Evolutionary conservation across 2,113 vertebrate genomes (phyloP), one percentile per base, ranked within the genome.

Genomic region (Astatoreochromis straeleni): DNA sequence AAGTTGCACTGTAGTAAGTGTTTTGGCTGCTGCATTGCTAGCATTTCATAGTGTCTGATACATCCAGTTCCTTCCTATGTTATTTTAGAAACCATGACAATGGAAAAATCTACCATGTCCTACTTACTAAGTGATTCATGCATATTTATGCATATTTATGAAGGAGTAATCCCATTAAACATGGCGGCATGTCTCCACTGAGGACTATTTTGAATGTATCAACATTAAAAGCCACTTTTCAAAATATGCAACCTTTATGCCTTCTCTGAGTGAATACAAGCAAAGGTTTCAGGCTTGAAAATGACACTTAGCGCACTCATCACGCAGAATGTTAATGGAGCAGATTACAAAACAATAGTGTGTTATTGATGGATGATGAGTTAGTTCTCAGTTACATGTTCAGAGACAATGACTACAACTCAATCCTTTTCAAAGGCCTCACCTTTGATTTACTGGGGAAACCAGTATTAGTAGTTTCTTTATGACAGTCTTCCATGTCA

Each of bases 151-250:
- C 58, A 85, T 91, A 83, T 92, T 92, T 83, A 85, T 89, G 84
- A 92, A 63, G 53, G 82, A 87, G 54, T 88, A 92, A 93, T 89
- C 90, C 86, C 57, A 80, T 93, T 92, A 92, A 81, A 85, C 5
- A 5, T 60, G 60, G 80, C n/a, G 1, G 38, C 7, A 49, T 89
- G 21, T 24, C 65, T 87, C 26, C 7, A 47, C 53, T 54, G 68
- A 86, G 35, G 53, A 81, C 75, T 80, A 60, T 87, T 88, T 86
- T 86, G 7, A 87, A 81, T 51, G 12, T 47, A 57, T 87, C 47
- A 89, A 58, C 21, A 49, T 65, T 81, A 90, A 87, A 91, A 84
- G 49, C 84, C 13, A 51, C 63, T 88, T 91, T 92, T 82, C 13
- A 21, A 85, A 88, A 87, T 78, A 82, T 65, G 47, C 75, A 65